Base-by-base conservation (phyloP, 2,797 vertebrate genomes). In the Loriculus beryllinus region DNA sequence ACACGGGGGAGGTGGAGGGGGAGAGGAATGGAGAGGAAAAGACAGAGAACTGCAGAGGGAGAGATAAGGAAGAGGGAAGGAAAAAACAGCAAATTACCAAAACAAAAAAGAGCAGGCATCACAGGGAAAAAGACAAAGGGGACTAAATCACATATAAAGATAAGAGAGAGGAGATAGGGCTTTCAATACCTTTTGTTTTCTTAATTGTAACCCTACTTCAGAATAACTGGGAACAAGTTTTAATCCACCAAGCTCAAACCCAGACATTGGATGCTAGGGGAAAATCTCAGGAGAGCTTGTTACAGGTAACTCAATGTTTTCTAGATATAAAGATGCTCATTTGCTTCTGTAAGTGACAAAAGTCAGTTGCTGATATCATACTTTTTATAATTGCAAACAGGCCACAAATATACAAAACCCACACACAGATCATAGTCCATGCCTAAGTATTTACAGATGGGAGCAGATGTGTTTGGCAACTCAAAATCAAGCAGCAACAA, bases 21-120 rank as follows among this genome's bases (percentile, higher is more conserved):
- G 79, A 68, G 57, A 67, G 47, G 85, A 59, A 86, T 4, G 37
- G 51, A 42, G 63, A 95, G 91, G 77, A 70, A 88, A 80, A 79
- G 59, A 83, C 51, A 82, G 35, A 88, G 88, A 96, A 83, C 60
- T 87, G 89, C 79, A 64, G 71, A 91, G 86, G 56, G 62, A 96
- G 90, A 93, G 95, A 93, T 86, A 83, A 91, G 81, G 88, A 80
- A 81, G 68, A 88, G 84, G 96, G 81, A 96, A 96, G 93, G 95
- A 77, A 80, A 82, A 43, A 8, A 67, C 31, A 83, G 83, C 85
- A 95, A 96, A 94, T 93, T 83, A 84, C 86, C 69, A 57, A 97
- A 82, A 96, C 95, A 33, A 56, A 33, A 33, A 33, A 96, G 91
- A 49, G 69, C 89, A 82, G 31, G 31, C 86, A 92, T 95, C 84